These are phyloP conservation scores for Cheiracanthium punctorium DNA, from an alignment of 2,888 invertebrate genomes.

Conservation along the genomic window DNA sequence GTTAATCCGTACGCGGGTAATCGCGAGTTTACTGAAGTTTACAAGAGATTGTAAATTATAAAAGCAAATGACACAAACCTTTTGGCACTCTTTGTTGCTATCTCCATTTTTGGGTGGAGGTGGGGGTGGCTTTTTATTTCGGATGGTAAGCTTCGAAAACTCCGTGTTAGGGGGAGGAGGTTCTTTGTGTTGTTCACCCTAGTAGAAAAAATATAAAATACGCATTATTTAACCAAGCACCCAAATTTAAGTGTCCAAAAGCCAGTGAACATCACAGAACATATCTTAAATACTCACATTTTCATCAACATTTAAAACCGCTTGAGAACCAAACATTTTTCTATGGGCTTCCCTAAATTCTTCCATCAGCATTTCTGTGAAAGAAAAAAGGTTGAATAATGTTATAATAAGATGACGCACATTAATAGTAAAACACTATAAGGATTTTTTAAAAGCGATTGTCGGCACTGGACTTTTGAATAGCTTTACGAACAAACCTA, in stretches of 20 bases:
- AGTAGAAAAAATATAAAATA: not conserved
- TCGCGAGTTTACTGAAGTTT: too few species aligned
- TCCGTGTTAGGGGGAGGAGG: not conserved
- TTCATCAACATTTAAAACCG: constrained; percentile 29
- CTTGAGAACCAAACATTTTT: constrained; percentile 83
- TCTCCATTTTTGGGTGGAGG: constrained; percentile 38
- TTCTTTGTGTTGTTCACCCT: constrained; percentile 22
- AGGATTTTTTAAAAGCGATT: too few species aligned
- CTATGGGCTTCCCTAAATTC: constrained; percentile 91
- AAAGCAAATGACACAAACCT: constrained; percentile 24
- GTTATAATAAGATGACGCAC: too few species aligned
- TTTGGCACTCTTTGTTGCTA: constrained; percentile 61
- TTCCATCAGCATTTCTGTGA: constrained; percentile 83
- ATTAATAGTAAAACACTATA: too few species aligned
- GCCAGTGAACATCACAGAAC: too few species aligned
- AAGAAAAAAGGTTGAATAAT: too few species aligned
- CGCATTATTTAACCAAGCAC: too few species aligned
- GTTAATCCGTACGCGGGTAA: too few species aligned
- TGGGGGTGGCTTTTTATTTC: constrained; percentile 46
- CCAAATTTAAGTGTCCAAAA: too few species aligned
- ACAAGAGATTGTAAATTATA: too few species aligned
- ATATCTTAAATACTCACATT: constrained; percentile 26
- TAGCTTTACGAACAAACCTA: too few species aligned
- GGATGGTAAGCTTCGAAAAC: constrained; percentile 20
- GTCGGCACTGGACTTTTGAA: too few species aligned